A percentile compares a stretch with the other conserved stretches of the same genome.
phyloP scores from a whole-genome alignment of 2,888 invertebrate genomes.

The Dryobotodes eremita region DNA sequence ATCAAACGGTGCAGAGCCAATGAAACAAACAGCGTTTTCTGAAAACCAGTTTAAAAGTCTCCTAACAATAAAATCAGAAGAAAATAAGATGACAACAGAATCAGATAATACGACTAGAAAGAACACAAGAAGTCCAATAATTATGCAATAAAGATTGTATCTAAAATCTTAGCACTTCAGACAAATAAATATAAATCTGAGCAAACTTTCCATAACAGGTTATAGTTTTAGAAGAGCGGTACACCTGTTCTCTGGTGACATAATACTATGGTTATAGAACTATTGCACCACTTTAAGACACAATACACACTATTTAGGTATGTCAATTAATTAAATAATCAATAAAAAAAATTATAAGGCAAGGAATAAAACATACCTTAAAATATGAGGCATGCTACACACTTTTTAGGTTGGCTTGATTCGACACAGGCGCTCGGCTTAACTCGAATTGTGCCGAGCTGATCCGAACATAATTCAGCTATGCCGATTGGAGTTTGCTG shows the following conservation, averaged over 20 bases:
- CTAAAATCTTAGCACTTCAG: slow-evolving; percentile 13
- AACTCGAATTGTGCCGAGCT: neutral
- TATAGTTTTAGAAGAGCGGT: slow-evolving; percentile 1
- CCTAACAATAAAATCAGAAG: neutral
- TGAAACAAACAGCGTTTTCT: too few species aligned
- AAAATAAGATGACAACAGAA: neutral
- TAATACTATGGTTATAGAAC: slow-evolving; percentile 23
- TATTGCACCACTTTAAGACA: slow-evolving; percentile 32
- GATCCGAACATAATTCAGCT: neutral
- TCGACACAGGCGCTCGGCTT: neutral
- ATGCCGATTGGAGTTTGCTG: neutral
- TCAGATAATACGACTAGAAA: neutral
- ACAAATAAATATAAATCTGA: slow-evolving; percentile 3
- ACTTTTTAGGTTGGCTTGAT: neutral
- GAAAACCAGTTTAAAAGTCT: too few species aligned
- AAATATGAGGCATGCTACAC: neutral
- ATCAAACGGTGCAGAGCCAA: neutral
- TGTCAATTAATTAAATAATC: neutral
- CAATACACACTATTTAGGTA: neutral
- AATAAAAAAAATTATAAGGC: neutral
- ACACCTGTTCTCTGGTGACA: slow-evolving; percentile 44
- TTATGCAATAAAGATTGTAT: slow-evolving; percentile 10
- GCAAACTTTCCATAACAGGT: slow-evolving; percentile 50
- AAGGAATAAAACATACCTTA: neutral
- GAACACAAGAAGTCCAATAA: slow-evolving; percentile 12